These are phyloP conservation scores for Thysanoteuthis rhombus DNA, from an alignment of 2,888 invertebrate species.

Conservation along the genomic window DNA sequence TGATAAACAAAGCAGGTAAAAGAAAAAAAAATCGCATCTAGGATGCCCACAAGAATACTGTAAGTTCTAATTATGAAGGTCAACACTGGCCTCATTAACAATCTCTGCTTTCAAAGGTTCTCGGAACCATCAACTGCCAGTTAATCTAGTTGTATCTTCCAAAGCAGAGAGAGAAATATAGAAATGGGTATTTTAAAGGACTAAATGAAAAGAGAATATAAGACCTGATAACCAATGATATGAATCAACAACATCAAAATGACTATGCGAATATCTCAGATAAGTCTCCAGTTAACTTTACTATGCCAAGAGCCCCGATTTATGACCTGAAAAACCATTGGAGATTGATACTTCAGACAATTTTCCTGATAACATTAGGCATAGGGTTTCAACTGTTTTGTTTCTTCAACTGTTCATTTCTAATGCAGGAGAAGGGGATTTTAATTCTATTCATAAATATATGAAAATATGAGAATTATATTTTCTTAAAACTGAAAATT, in stretches of 20 bases:
- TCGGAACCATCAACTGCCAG: background rate
- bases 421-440: background rate
- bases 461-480: background rate
- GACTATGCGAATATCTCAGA: background rate
- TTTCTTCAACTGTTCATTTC: background rate
- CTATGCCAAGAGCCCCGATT: background rate
- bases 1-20: background rate
- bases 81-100: background rate
- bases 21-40: background rate
- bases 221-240: background rate
- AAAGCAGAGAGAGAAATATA: background rate
- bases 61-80: background rate
- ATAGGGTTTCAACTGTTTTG: background rate
- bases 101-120: background rate
- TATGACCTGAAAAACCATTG: background rate
- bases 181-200: background rate
- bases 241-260: background rate
- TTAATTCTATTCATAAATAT: background rate
- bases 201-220: background rate
- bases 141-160: background rate
- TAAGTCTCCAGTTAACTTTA: background rate
- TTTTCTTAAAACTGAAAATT: too few relatives aligned
- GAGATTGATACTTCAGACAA: background rate
- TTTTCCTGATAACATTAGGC: background rate
- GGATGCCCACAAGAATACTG: background rate